Conservation (phyloP, 2,888 invertebrate species). For the Rhopalosiphum nymphaeae region DNA sequence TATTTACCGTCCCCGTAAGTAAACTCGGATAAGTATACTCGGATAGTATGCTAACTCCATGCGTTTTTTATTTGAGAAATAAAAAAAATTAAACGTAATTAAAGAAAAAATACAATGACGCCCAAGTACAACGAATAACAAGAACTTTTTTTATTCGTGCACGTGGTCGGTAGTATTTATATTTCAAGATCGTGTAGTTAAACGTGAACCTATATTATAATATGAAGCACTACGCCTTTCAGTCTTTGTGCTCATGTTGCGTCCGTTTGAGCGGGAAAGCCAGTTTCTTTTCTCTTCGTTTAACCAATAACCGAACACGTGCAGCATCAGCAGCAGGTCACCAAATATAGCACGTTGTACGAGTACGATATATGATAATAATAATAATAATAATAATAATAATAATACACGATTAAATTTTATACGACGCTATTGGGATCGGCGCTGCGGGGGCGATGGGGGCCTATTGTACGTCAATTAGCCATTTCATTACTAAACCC, state of each 20-base stretch:
- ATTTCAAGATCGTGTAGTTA: neutral
- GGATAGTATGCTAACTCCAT: too few species aligned
- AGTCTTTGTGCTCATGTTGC: neutral
- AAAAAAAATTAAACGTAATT: neutral
- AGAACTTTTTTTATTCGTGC: neutral
- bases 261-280: neutral
- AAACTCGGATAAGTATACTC: neutral
- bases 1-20: neutral
- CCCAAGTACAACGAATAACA: neutral
- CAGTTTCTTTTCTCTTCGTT: neutral
- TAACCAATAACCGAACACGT: neutral
- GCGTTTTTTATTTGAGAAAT: neutral
- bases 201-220: neutral
- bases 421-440: neutral
- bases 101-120: neutral
- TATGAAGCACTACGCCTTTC: neutral
- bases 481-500: neutral
- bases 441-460: slow-evolving; percentile 6
- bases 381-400: neutral
- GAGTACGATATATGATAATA: neutral
- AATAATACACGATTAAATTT: slow-evolving; percentile 3
- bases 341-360: neutral
- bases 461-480: slow-evolving; percentile 43
- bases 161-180: neutral
- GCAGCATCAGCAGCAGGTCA: neutral